phyloP scores from a whole-genome alignment of 2,113 vertebrate genomes.

The Struthio camelus region DNA sequence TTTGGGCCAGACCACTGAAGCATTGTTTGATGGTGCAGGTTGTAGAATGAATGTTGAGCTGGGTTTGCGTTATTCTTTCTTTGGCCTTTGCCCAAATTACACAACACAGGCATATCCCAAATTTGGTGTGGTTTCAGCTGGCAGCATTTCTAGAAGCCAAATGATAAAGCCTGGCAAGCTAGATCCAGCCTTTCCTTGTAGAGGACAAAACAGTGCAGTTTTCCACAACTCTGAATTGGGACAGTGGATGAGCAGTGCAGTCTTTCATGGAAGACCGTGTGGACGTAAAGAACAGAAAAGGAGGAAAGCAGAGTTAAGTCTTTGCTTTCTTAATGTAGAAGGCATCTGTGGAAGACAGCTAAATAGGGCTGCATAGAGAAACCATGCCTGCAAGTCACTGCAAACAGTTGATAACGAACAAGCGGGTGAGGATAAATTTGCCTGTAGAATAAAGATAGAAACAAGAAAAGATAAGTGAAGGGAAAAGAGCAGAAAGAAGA shows the following conservation, averaged over 20 bases:
- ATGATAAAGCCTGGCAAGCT: background rate
- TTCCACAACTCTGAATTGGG: background rate
- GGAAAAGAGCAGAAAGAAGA: background rate
- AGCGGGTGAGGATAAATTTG: background rate
- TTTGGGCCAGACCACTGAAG: background rate
- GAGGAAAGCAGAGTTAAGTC: background rate
- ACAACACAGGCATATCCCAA: background rate
- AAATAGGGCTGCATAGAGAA: background rate
- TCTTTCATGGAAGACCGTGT: fast-evolving
- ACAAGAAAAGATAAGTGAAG: background rate
- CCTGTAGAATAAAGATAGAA: background rate
- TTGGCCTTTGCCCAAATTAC: background rate
- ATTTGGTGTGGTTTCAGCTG: background rate
- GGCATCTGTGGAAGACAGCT: background rate
- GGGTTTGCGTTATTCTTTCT: background rate
- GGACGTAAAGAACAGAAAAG: background rate
- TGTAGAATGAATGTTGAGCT: background rate
- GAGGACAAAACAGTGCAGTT: background rate
- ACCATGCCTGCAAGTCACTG: background rate
- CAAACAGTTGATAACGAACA: background rate
- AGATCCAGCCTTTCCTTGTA: background rate
- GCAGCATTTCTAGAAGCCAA: background rate
- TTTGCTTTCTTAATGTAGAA: background rate
- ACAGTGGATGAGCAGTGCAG: background rate
- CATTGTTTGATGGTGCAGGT: background rate